Base-by-base conservation (phyloP, 2,888 invertebrate species). In the Epinotia demarniana region DNA sequence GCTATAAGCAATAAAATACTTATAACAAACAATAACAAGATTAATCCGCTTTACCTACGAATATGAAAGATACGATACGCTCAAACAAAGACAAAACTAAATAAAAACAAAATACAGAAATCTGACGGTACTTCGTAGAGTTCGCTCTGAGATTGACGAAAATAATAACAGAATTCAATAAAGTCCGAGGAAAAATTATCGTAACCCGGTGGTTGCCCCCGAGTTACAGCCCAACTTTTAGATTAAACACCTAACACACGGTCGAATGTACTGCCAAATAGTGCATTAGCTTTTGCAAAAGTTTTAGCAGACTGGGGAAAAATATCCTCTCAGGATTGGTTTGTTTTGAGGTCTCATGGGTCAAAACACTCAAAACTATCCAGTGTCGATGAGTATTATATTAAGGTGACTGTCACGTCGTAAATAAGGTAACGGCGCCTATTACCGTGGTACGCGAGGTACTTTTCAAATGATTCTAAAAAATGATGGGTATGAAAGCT, bases 181-280 rank as follows among this genome's bases (percentile, higher is more conserved):
- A 72, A 71, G 57, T 58, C 62, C 58, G 18, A 57, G 49, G 67
- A 75, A 63, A 72, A 53, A 73, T 73, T 19, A 63, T 63, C 58
- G 43, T 77, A 49, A 64, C 57, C 63, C 77, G 77, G 75, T 68
- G 71, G 12, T 43, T 77, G 76, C 69, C 18, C 77, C 72, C 63
- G 16, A 53, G 49, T 76, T 74, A 76, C 39, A 69, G 73, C 33
- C 69, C 86, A 91, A 89, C 87, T 90, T 90, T 87, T 86, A 87
- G 87, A 90, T 89, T 86, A 89, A 90, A 86, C 84, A 85, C 80
- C 79, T 80, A 78, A 77, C 83, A 83, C 81, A 86, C 82, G 83
- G 79, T 81, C 82, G 81, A 83, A 83, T 80, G 78, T 80, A 80
- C 8, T 39, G 9, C 39, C 78, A 5, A 82, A 82, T 84, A 85